These are phyloP conservation scores for Cyclina sinensis DNA, from an alignment of 1,140 invertebrate species.

Conservation along the genomic window DNA sequence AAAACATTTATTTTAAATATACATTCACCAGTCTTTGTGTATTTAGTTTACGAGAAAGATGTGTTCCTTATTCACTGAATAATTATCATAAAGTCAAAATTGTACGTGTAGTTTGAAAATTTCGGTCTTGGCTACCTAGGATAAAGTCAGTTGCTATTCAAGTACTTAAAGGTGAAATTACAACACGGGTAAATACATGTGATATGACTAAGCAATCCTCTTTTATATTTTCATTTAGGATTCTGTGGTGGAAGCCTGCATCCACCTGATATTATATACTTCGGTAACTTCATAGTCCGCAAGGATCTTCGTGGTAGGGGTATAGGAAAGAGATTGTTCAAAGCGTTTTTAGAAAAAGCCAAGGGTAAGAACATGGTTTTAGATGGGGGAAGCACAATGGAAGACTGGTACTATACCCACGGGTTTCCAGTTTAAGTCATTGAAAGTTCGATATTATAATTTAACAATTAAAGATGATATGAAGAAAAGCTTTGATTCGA, in stretches of 20 bases:
- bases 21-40: too few species aligned
- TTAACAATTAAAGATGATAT: conserved; percentile 20
- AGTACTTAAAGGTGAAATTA: neutral
- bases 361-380: conserved; percentile 14
- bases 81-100: too few species aligned
- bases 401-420: conserved; percentile 18
- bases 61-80: too few species aligned
- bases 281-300: conserved; percentile 54
- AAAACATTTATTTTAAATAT: too few species aligned
- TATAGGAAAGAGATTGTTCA: conserved; percentile 15
- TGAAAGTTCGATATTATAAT: neutral
- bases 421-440: conserved; percentile 1
- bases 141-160: neutral
- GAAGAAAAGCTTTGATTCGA: neutral
- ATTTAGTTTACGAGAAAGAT: too few species aligned
- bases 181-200: neutral
- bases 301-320: conserved; percentile 39
- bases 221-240: conserved; percentile 15
- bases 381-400: conserved; percentile 19
- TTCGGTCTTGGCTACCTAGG: too few species aligned
- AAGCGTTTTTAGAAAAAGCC: conserved; percentile 32
- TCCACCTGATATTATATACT: neutral
- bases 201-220: too few species aligned
- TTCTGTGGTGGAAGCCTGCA: neutral
- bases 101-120: too few species aligned